phyloP scores from a whole-genome alignment of 2,888 invertebrate species.

The Diachrysia chrysitis region DNA sequence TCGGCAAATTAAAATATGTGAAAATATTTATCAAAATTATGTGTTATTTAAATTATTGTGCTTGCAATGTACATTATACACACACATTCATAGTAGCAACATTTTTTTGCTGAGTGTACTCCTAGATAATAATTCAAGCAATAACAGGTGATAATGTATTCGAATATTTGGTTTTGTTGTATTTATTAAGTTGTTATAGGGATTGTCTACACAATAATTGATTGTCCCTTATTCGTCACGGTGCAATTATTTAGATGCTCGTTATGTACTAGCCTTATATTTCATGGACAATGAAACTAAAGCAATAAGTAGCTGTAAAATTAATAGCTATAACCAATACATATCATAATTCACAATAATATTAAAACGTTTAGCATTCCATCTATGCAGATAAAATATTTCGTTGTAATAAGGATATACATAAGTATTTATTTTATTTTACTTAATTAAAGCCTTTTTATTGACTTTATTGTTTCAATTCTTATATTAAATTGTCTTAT shows the following conservation, averaged over 20 bases:
- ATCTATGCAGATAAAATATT: conserved; percentile 64
- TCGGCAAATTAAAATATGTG: neutral
- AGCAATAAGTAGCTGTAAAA: conserved; percentile 46
- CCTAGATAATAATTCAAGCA: neutral
- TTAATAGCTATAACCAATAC: conserved; percentile 37
- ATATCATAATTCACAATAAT: conserved; percentile 56
- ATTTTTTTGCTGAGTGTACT: neutral
- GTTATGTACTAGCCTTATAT: conserved; percentile 1
- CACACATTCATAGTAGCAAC: neutral
- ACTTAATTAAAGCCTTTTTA: conserved; percentile 59
- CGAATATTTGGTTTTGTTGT: too few species aligned
- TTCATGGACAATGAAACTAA: conserved; percentile 14
- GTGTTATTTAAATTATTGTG: too few species aligned
- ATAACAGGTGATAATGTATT: neutral
- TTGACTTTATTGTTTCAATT: conserved; percentile 16
- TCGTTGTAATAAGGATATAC: conserved; percentile 64
- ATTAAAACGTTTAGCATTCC: conserved; percentile 66
- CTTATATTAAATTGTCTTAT: too few species aligned
- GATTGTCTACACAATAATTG: neutral
- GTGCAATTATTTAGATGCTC: conserved; percentile 1
- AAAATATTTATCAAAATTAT: neutral
- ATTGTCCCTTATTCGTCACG: neutral
- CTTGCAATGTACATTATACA: too few species aligned
- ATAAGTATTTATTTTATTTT: conserved; percentile 72
- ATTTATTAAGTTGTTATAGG: too few species aligned